Percentiles rank a stretch among this genome's conserved stretches.
These are phyloP conservation scores for Delia radicum DNA, from an alignment of 1,140 invertebrate genomes.

Conservation along the genomic window DNA sequence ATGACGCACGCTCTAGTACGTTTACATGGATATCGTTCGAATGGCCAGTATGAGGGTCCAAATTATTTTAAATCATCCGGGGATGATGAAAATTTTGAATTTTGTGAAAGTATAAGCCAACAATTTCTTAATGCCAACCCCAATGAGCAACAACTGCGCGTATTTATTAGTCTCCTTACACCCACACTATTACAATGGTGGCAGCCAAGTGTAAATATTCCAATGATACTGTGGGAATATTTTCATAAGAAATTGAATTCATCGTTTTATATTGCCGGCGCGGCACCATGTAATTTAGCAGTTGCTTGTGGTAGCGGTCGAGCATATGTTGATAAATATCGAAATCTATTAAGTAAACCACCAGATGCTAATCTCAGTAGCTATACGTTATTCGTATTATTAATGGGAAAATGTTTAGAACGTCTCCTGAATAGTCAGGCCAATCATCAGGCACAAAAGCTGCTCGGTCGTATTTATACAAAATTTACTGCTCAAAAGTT, in stretches of 20 bases:
- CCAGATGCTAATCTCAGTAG: conserved; percentile 48
- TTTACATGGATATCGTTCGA: conserved; percentile 30
- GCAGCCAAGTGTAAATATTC: conserved; percentile 37
- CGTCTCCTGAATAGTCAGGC: background rate
- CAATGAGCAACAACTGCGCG: conserved; percentile 45
- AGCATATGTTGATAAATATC: conserved; percentile 46
- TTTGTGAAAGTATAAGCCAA: conserved; percentile 29
- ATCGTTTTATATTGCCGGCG: conserved; percentile 35
- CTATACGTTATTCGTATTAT: conserved; percentile 42
- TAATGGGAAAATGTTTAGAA: conserved; percentile 41
- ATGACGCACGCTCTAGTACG: conserved; percentile 27
- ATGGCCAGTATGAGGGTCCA: conserved; percentile 28
- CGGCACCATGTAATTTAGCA: conserved; percentile 35
- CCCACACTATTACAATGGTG: conserved; percentile 42
- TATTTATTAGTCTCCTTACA: conserved; percentile 39
- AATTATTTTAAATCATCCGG: background rate
- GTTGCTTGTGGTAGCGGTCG: conserved; percentile 38
- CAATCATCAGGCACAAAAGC: conserved; percentile 40
- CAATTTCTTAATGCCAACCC: conserved; percentile 43
- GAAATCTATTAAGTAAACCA: conserved; percentile 30
- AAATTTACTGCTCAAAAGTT: conserved; percentile 52
- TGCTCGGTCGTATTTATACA: conserved; percentile 52
- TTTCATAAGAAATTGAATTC: conserved; percentile 50
- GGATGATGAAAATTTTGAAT: conserved; percentile 30
- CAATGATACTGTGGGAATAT: conserved; percentile 50